Base-by-base conservation (phyloP, 1,140 invertebrate genomes). In the Temnothorax longispinosus region DNA sequence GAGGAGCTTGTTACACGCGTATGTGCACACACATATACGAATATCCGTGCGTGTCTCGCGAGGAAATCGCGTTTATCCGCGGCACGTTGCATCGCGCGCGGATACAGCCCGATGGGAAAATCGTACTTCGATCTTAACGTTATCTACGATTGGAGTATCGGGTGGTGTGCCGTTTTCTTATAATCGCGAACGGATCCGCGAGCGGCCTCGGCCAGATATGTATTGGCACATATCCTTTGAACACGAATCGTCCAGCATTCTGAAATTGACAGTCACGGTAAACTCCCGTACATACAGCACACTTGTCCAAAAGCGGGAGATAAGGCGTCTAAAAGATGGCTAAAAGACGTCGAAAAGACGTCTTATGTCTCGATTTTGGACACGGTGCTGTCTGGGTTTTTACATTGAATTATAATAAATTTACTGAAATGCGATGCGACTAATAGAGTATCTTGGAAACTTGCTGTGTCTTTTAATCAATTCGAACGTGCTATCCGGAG, bases 1-100 rank as follows among this genome's bases (percentile, higher is more conserved):
- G 54, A 82, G 80, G 67, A 82, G 52, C 80, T 84, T 84, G 80
- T 84, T 84, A 44, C 52, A 81, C 35, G 47, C 35, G 7, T 35
- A 13, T 32, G 52, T n/a, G 8, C 13, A 58, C 52, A 58, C 52
- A 44, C n/a, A 32, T 5, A 44, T 50, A 69, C 65, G 44, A 47
- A 69, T 47, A 69, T 69, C 15, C 41, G 38, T 32, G 21, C 52
- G 21, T n/a, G 52, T 44, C 35, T 21, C 54, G 4, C 62, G 8
- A 47, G 15, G 21, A 58, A 35, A 74, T 82, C 41, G 41, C n/a
- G 50, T 54, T 54, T 15, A 44, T 78, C 21, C 32, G 21, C 41
- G n/a, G 27, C 27, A 1, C 27, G 41, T 74, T 69, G 35, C 52
- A 72, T 74, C 69, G 54, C n/a, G n/a, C 54, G 27, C 60, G 58